A percentile compares a stretch with the other conserved stretches of the same genome.
phyloP scores from a whole-genome alignment of 1,140 invertebrate species.

The Physella acuta region DNA sequence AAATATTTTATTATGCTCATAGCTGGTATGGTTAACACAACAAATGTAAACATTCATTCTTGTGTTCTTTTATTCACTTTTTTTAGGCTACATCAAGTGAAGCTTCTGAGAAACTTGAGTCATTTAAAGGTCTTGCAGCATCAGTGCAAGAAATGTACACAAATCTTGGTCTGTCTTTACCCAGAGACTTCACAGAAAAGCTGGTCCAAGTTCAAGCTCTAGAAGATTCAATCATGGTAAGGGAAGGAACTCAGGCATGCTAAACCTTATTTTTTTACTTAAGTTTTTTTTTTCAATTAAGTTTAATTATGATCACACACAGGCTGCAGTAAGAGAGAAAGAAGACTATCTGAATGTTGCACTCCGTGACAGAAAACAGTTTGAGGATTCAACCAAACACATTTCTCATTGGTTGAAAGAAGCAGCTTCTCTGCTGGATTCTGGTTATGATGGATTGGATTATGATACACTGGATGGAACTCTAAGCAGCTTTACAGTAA shows the following conservation, averaged over 20 bases:
- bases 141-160: constrained; percentile 39
- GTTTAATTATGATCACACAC: no score
- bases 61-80: neutral
- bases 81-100: constrained; percentile 66
- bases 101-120: constrained; percentile 63
- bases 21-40: neutral
- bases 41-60: neutral
- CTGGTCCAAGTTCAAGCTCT: constrained; percentile 42
- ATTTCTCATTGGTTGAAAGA: constrained; percentile 82
- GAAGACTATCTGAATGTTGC: constrained; percentile 72
- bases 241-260: no score
- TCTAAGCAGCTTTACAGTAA: constrained; percentile 80
- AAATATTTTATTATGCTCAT: neutral
- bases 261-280: no score
- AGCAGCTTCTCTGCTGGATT: constrained; percentile 75
- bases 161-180: constrained; percentile 41
- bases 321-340: constrained; percentile 69
- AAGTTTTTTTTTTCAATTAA: no score
- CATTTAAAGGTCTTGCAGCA: constrained; percentile 39
- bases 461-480: constrained; percentile 81
- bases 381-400: constrained; percentile 63
- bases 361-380: constrained; percentile 66
- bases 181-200: constrained; percentile 42
- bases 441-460: constrained; percentile 77
- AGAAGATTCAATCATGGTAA: constrained; percentile 66